Conservation (phyloP, 2,888 invertebrate species). For the Lepeophtheirus nordmannii region DNA sequence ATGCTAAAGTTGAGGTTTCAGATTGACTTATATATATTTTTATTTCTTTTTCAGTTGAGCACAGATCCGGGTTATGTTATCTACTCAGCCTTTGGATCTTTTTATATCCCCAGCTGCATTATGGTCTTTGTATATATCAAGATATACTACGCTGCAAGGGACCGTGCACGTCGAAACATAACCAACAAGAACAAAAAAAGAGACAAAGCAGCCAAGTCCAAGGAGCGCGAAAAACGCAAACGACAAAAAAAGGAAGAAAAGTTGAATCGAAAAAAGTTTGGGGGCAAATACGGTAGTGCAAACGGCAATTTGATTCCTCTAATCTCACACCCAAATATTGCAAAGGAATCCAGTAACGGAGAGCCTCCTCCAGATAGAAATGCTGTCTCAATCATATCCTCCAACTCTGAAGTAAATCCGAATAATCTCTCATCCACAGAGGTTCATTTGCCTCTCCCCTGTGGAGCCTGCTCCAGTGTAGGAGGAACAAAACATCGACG, state of each 20-base stretch:
- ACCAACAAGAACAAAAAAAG: conserved; percentile 29
- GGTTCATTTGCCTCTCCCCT: conserved; percentile 11
- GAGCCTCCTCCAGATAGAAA: neutral
- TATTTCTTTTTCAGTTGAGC: conserved; percentile 54
- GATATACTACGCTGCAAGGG: conserved; percentile 91
- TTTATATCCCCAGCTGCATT: conserved; percentile 96
- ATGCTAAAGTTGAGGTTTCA: too few relatives aligned
- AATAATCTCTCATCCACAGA: neutral
- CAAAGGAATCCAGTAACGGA: neutral
- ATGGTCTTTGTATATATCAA: conserved; percentile 99
- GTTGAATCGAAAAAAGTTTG: neutral
- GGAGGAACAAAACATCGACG: conserved; percentile 5
- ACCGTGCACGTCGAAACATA: conserved; percentile 66
- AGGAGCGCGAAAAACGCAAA: neutral
- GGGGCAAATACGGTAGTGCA: neutral
- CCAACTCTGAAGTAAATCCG: neutral
- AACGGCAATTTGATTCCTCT: neutral
- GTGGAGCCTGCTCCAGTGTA: conserved; percentile 10
- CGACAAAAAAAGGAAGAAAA: neutral
- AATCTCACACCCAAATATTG: neutral
- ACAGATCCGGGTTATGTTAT: conserved; percentile 93
- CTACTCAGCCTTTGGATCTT: conserved; percentile 93
- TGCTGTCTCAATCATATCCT: neutral
- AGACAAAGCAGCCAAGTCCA: conserved; percentile 29
- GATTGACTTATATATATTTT: too few relatives aligned